Percentiles rank a stretch among this genome's conserved stretches.
Conservation (phyloP, 2,888 invertebrate genomes). For the Drosophila aldrichi region DNA sequence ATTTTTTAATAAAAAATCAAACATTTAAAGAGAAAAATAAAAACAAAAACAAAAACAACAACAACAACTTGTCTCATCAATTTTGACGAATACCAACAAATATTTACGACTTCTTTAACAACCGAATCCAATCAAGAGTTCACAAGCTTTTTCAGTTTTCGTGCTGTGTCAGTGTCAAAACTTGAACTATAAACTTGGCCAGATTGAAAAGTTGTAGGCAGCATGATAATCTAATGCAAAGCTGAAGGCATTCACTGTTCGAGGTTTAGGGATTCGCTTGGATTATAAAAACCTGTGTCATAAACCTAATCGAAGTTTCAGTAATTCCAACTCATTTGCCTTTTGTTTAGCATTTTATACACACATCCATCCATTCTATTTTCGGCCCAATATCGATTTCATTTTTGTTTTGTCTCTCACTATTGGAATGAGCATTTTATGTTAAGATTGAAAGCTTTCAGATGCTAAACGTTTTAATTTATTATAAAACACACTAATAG, state of each 20-base stretch:
- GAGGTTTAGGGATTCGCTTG: conserved; percentile 8
- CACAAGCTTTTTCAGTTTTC: conserved; percentile 16
- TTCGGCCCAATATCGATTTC: conserved; percentile 25
- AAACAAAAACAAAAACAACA: conserved; percentile 11
- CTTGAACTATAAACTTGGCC: conserved; percentile 74
- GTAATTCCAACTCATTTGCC: conserved; percentile 30
- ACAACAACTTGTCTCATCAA: conserved; percentile 43
- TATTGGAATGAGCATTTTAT: conserved; percentile 47
- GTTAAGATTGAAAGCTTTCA: conserved; percentile 42
- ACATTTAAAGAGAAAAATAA: background rate
- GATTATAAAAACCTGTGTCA: conserved; percentile 11
- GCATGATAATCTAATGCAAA: conserved; percentile 10
- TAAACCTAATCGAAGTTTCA: conserved; percentile 38
- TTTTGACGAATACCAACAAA: conserved; percentile 16
- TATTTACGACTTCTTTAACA: conserved; percentile 65
- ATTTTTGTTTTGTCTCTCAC: conserved; percentile 6
- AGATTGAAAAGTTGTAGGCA: conserved; percentile 32
- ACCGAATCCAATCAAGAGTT: conserved; percentile 38
- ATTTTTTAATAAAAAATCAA: background rate
- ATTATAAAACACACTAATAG: conserved; percentile 26
- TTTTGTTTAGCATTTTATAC: background rate
- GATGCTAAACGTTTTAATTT: conserved; percentile 36
- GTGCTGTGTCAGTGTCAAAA: conserved; percentile 35
- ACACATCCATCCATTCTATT: background rate
- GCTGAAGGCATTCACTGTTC: conserved; percentile 25